Evolutionary conservation across 2,888 invertebrate genomes (phyloP).

Genomic region (Parnassius orleans): DNA sequence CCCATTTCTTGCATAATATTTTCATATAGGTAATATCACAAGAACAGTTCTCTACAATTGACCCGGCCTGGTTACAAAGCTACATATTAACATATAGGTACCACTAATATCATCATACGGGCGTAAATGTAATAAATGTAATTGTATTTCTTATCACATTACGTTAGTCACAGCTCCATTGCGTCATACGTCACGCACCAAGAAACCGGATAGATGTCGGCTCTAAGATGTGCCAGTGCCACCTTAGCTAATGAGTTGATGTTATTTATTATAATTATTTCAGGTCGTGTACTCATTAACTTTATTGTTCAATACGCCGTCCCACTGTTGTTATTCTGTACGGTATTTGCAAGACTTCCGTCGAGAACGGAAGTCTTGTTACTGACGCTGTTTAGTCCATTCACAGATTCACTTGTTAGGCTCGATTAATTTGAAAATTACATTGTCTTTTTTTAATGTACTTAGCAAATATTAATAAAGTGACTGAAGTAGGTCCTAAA

Average conservation of each 20-base stretch:
- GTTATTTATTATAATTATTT: slow-evolving; percentile 23
- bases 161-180: slow-evolving; percentile 67
- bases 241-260: slow-evolving; percentile 8
- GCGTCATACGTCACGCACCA: slow-evolving; percentile 51
- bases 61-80: slow-evolving; percentile 26
- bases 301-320: slow-evolving; percentile 20
- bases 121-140: slow-evolving; percentile 65
- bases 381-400: slow-evolving; percentile 23
- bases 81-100: slow-evolving; percentile 27
- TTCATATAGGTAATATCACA: too few relatives aligned
- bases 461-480: background rate
- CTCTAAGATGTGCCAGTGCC: slow-evolving; percentile 9
- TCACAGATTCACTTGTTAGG: slow-evolving; percentile 7
- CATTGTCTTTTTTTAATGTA: background rate
- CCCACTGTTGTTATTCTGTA: slow-evolving; percentile 24
- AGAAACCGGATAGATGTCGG: slow-evolving; percentile 11
- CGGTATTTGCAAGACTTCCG: slow-evolving; percentile 26
- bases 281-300: slow-evolving; percentile 23
- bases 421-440: slow-evolving; percentile 15
- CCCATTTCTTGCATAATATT: too few relatives aligned
- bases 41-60: background rate
- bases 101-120: slow-evolving; percentile 42
- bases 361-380: slow-evolving; percentile 25
- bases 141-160: slow-evolving; percentile 72
- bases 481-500: too few relatives aligned